Evolutionary conservation across 2,797 vertebrate genomes (phyloP).

Genomic region (Labeo calbasu): DNA sequence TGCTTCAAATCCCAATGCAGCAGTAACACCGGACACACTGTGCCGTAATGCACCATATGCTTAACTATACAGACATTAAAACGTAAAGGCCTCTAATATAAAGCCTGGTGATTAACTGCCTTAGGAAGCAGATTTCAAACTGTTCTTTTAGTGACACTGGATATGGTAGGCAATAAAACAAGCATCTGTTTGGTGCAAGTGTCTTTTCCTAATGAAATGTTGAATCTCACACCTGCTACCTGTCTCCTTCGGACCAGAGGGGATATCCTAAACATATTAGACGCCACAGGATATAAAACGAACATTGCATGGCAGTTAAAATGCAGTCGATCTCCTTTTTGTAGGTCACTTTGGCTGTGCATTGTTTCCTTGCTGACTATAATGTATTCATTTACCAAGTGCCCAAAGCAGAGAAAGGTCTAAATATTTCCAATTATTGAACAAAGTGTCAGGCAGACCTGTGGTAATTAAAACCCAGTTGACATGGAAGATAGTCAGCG

Average conservation of each 20-base stretch:
- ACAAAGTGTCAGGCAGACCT: constrained; percentile 62
- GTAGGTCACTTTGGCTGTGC: constrained; percentile 60
- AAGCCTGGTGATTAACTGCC: constrained; percentile 48
- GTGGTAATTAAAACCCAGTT: constrained; percentile 66
- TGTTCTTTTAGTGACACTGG: constrained; percentile 31
- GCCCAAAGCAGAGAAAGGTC: constrained; percentile 54
- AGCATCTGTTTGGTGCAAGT: constrained; percentile 37
- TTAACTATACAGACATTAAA: constrained; percentile 58
- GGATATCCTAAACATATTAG: constrained; percentile 49
- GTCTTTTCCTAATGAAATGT: constrained; percentile 48
- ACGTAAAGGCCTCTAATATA: constrained; percentile 44
- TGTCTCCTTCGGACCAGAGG: constrained; percentile 41
- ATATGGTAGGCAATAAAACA: constrained; percentile 32
- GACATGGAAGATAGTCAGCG: constrained; percentile 49
- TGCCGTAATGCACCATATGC: constrained; percentile 59
- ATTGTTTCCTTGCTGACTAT: constrained; percentile 57
- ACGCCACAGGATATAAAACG: constrained; percentile 41
- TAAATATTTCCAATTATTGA: constrained; percentile 68
- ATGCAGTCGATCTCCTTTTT: constrained; percentile 44
- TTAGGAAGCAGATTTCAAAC: constrained; percentile 46
- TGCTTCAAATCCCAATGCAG: constrained; percentile 51
- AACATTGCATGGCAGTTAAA: constrained; percentile 33
- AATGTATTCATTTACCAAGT: constrained; percentile 62
- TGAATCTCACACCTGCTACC: constrained; percentile 49
- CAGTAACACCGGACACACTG: constrained; percentile 58